Percentiles rank a stretch among this genome's conserved stretches.
Conservation (phyloP, 2,113 vertebrate species). For the Leptobrachium ailaonicum region DNA sequence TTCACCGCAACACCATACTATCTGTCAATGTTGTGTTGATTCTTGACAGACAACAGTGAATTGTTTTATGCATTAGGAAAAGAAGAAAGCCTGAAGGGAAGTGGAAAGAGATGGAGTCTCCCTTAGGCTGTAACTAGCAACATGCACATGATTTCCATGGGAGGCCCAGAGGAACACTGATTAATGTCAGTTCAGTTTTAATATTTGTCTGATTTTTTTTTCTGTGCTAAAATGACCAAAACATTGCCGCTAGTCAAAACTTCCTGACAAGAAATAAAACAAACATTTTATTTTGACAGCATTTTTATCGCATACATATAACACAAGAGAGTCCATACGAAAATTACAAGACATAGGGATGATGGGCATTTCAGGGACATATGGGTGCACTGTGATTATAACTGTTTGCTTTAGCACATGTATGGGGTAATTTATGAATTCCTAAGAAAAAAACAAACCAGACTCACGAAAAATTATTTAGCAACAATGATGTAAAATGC, state of each 20-base stretch:
- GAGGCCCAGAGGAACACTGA: slow-evolving; percentile 45
- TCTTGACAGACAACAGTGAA: slow-evolving; percentile 39
- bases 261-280: slow-evolving; percentile 29
- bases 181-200: slow-evolving; percentile 44
- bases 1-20: slow-evolving; percentile 29
- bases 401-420: too few relatives aligned
- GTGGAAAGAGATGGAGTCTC: slow-evolving; percentile 44
- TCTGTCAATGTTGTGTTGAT: slow-evolving; percentile 26
- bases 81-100: slow-evolving; percentile 41
- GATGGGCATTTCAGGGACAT: too few relatives aligned
- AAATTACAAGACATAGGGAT: too few relatives aligned
- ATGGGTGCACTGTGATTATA: too few relatives aligned
- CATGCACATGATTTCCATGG: slow-evolving; percentile 46
- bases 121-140: slow-evolving; percentile 41
- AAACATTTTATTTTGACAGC: slow-evolving; percentile 23
- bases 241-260: slow-evolving; percentile 30
- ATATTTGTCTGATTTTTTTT: slow-evolving; percentile 38
- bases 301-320: slow-evolving; percentile 24
- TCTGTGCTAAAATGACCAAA: slow-evolving; percentile 36
- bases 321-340: too few relatives aligned
- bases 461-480: too few relatives aligned
- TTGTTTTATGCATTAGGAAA: slow-evolving; percentile 47
- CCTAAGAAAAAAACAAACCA: too few relatives aligned
- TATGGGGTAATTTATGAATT: too few relatives aligned
- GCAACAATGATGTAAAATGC: too few relatives aligned